Base-by-base conservation (phyloP, 2,113 vertebrate species). In the Phalacrocorax brasilianus region DNA sequence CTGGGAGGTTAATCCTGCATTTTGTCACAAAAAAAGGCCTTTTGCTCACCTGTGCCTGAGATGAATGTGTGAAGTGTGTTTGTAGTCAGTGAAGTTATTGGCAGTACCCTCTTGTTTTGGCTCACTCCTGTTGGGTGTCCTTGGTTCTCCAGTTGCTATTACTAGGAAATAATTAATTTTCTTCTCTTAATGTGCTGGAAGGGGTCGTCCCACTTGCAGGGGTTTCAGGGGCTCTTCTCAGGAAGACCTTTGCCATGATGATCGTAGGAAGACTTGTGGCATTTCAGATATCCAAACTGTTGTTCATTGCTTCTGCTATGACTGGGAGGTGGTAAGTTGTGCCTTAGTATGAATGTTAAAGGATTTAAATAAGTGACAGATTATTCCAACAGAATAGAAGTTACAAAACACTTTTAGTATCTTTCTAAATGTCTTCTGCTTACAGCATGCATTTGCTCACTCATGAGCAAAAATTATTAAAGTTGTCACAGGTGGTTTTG, bases 261-360 rank as follows among this genome's bases (percentile, higher is more conserved):
- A 10, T 44, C 2, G 0, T 21, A 65, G 44, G 42, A 92, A 24
- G 52, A 24, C 14, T 50, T 50, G 8, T 61, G 50, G 10, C 0
- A 0, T 24, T 78, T 81, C 0, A 0, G 21, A n/a, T 78, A n/a
- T 30, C 32, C 20, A 26, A 2, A 40, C 9, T 76, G 26, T 55
- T 62, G 20, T 82, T 91, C 1, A 0, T 38, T 85, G 71, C n/a
- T 85, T 65, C 26, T 83, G 19, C 32, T 35, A 4, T 4, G 23
- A 20, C 52, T 45, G 58, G 17, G 7, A 75, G 28, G 13, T 53
- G 59, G 3, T 30, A 44, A 68, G 30, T 42, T 65, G 9, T 91
- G 45, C 59, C 50, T 82, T 82, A 53, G 58, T 68, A 44, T 1
- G 7, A 50, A 19, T 40, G 22, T 52, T 42, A 42, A 35, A 72